Evolutionary conservation across 2,113 vertebrate species (phyloP).

Genomic region (Psilopsiagon aurifrons): DNA sequence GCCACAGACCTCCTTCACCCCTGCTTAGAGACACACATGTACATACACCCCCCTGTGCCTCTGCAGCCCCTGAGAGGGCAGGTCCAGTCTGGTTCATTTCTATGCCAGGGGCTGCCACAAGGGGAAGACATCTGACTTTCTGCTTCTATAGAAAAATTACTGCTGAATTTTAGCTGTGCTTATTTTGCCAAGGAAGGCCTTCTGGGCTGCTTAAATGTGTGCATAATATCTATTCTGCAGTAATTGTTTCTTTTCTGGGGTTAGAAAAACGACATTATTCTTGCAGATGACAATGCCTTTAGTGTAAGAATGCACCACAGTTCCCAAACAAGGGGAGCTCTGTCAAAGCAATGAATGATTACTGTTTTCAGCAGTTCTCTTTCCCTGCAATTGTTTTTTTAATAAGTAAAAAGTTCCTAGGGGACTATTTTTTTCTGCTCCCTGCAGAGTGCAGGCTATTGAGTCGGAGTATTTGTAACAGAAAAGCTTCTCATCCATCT

Average conservation of each 20-base stretch:
- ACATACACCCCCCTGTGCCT: accelerated
- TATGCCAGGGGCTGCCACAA: neutral
- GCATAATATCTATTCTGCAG: neutral
- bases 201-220: neutral
- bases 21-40: accelerated
- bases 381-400: neutral
- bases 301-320: neutral
- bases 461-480: neutral
- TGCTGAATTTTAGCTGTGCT: neutral
- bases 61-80: neutral
- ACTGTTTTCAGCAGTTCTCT: neutral
- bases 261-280: neutral
- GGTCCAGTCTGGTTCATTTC: neutral
- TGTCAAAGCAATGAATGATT: neutral
- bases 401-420: slow-evolving; percentile 13
- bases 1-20: too few relatives aligned
- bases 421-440: neutral
- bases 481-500: neutral
- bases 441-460: neutral
- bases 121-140: neutral
- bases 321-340: neutral
- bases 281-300: neutral
- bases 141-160: neutral
- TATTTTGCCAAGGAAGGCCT: neutral
- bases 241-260: neutral